A percentile compares a stretch with the other conserved stretches of the same genome.
Conservation (phyloP, 1,140 invertebrate genomes). For the Pseudomyrmex dendroicus region DNA sequence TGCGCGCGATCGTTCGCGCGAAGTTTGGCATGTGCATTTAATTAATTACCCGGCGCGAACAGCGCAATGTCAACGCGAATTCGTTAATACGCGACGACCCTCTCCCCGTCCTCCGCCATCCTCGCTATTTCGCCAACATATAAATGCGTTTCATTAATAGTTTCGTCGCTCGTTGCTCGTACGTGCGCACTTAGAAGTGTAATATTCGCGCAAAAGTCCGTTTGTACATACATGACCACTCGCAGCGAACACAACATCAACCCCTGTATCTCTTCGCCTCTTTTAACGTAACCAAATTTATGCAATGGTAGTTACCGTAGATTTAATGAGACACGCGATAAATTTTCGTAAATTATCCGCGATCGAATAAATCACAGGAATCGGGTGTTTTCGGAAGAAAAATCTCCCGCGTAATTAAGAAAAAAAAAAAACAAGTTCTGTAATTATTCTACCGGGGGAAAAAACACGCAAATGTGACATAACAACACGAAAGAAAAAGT, state of each 20-base stretch:
- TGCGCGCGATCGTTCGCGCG: constrained; percentile 5
- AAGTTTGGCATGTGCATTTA: constrained; percentile 39
- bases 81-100: not conserved
- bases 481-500: too few species aligned
- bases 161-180: not conserved
- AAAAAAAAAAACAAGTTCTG: too few species aligned
- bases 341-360: not conserved
- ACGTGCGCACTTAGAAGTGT: not conserved
- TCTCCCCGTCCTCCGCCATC: not conserved
- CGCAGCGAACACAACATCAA: not conserved
- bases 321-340: constrained; percentile 25
- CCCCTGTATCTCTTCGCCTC: not conserved
- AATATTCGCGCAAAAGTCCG: constrained; percentile 23
- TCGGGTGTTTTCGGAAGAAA: too few species aligned
- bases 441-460: too few species aligned
- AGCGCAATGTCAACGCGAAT: constrained; percentile 38
- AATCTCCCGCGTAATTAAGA: too few species aligned
- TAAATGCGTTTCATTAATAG: constrained; percentile 49
- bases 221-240: not conserved
- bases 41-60: constrained; percentile 45
- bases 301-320: not conserved
- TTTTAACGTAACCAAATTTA: constrained; percentile 29
- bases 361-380: not conserved
- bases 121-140: not conserved
- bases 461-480: too few species aligned